A percentile compares a stretch with the other conserved stretches of the same genome.
Conservation (phyloP, 2,797 vertebrate genomes). For the Petrocephalus sullivani region DNA sequence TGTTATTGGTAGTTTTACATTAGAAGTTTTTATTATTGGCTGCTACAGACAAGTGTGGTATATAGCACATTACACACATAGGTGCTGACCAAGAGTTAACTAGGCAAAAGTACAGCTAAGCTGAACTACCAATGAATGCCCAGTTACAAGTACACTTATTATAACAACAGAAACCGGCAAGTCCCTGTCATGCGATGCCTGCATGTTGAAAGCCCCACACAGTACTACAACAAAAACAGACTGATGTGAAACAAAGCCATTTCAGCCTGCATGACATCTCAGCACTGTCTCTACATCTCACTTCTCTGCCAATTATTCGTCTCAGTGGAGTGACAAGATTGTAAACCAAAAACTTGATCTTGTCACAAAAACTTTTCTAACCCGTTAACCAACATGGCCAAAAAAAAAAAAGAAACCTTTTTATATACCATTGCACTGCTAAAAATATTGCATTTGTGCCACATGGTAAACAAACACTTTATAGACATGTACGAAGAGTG, state of each 20-base stretch:
- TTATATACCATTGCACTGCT: background rate
- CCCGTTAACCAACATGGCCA: background rate
- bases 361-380: background rate
- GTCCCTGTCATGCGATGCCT: background rate
- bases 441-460: background rate
- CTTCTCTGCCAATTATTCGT: background rate
- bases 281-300: background rate
- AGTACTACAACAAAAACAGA: background rate
- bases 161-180: background rate
- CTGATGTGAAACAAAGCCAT: background rate
- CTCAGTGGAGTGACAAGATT: background rate
- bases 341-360: background rate
- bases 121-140: background rate
- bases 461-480: background rate
- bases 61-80: background rate
- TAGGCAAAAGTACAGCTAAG: background rate
- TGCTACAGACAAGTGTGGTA: background rate
- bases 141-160: background rate
- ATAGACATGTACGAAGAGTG: background rate
- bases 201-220: background rate
- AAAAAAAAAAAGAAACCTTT: background rate
- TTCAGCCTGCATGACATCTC: background rate
- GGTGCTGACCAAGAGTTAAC: background rate
- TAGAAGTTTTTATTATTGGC: background rate
- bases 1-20: background rate